Conservation (phyloP, 2,797 vertebrate species). For the Propithecus perrieri region DNA sequence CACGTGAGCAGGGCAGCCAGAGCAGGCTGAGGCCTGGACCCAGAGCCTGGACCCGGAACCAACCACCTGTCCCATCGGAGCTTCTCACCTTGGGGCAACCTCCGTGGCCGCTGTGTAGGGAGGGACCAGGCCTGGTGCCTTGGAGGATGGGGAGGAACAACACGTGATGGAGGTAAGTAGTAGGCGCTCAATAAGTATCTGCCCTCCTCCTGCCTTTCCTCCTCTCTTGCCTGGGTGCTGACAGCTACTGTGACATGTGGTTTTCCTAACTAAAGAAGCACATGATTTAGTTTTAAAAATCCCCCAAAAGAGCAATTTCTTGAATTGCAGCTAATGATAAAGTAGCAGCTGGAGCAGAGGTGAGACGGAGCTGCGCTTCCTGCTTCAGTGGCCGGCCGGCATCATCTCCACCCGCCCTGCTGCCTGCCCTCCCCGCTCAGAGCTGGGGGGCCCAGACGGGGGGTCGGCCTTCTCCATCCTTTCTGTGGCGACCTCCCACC, state of each 20-base stretch:
- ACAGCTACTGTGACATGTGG: not conserved
- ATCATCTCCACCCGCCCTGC: too few species aligned
- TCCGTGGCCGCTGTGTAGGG: not conserved
- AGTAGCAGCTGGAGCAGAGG: not conserved
- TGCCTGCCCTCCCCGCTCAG: not conserved
- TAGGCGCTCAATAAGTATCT: fast-evolving
- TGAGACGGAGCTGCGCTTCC: fast-evolving
- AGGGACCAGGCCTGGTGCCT: fast-evolving
- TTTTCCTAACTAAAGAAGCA: not conserved
- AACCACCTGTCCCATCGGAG: not conserved
- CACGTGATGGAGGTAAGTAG: fast-evolving
- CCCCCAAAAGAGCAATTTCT: not conserved
- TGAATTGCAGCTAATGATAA: not conserved
- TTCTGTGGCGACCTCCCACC: not conserved
- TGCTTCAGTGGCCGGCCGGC: not conserved
- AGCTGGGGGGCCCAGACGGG: too few species aligned
- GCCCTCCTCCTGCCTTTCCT: fast-evolving
- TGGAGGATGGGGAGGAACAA: not conserved
- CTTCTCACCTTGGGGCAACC: not conserved
- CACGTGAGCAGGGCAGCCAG: not conserved
- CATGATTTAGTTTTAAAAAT: not conserved
- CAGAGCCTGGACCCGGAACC: too few species aligned
- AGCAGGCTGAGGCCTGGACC: not conserved
- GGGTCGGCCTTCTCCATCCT: too few species aligned
- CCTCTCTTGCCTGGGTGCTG: too few species aligned